Percentiles rank a stretch among this genome's conserved stretches.
phyloP scores from a whole-genome alignment of 1,140 invertebrate species.

The Phenacoccus solenopsis region DNA sequence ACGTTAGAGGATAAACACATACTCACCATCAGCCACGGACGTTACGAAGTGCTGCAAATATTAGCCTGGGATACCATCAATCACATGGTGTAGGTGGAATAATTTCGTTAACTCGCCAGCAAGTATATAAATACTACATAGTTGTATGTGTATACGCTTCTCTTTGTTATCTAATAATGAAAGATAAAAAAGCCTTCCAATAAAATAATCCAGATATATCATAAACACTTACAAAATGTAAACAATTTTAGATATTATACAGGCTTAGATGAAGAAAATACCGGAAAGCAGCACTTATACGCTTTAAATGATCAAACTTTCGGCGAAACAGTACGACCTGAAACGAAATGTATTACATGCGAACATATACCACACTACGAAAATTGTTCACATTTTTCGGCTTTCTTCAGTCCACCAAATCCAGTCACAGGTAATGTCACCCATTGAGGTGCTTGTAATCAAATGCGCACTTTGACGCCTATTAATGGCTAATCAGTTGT shows the following conservation, averaged over 20 bases:
- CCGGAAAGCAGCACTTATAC: slow-evolving; percentile 76
- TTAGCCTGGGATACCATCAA: slow-evolving; percentile 72
- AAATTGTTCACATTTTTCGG: slow-evolving; percentile 68
- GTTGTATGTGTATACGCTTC: too few species aligned
- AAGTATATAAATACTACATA: too few species aligned
- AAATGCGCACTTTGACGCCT: too few species aligned
- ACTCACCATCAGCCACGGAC: slow-evolving; percentile 72
- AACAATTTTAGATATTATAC: slow-evolving; percentile 50
- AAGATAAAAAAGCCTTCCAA: too few species aligned
- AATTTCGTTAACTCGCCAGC: too few species aligned
- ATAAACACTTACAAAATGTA: too few species aligned
- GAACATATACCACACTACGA: slow-evolving; percentile 55
- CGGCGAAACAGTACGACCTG: slow-evolving; percentile 51
- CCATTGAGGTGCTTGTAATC: too few species aligned
- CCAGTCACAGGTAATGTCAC: neutral
- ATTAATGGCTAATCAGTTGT: too few species aligned
- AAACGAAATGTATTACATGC: slow-evolving; percentile 69
- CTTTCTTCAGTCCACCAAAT: slow-evolving; percentile 32
- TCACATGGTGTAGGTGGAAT: slow-evolving; percentile 56
- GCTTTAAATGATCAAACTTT: slow-evolving; percentile 52
- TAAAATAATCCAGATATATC: too few species aligned
- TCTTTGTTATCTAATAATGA: too few species aligned
- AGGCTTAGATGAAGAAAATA: slow-evolving; percentile 59
- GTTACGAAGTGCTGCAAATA: slow-evolving; percentile 71
- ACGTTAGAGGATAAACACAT: slow-evolving; percentile 67